Evolutionary conservation across 1,140 invertebrate genomes (phyloP), one percentile per base, ranked within the genome.

Genomic region (Brachionus manjavacas): DNA sequence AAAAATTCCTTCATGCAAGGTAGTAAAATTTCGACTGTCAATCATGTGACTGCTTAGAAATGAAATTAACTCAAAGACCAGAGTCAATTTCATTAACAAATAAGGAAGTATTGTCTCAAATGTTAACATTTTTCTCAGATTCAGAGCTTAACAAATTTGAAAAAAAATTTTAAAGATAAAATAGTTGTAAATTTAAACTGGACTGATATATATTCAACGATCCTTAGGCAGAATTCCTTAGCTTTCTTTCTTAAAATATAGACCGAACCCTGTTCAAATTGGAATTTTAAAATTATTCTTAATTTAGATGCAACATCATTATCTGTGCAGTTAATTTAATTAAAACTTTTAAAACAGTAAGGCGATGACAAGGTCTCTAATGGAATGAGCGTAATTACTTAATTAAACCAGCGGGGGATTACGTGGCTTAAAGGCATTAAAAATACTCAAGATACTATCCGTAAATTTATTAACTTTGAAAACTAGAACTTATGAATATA

Each of bases 11-110:
- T 81, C 79, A 35, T 81, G 79, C 3, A 81, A 23, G 14, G 79
- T 39, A 4, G 79, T 64, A 23, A 46, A 60, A 20, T 81, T 68
- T 9, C 64, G 52, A 46, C 79, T 81, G 28, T 81, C 79, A 68
- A 81, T 64, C 79, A 81, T 81, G 31, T 81, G 79, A 46, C 79
- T 81, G 52, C 49, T 81, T 55, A 81, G 14, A 81, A 81, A 81
- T 64, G 79, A 41, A 23, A 81, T 43, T 14, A 81, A 46, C 79
- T 81, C 79, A 39, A 81, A 41, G 6, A 81, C 52, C 4, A 81
- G 79, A 39, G 79, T 81, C 41, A 46, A 28, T 39, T 64, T 64
- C 31, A 81, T 16, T 12, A 81, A 46, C 3, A 81, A 31, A 81
- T 81, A 81, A 39, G 79, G 79, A 20, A 81, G 25, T 14, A 49